Evolutionary conservation across 2,113 vertebrate genomes (phyloP), one percentile per base, ranked within the genome.

Genomic region (Tautogolabrus adspersus): DNA sequence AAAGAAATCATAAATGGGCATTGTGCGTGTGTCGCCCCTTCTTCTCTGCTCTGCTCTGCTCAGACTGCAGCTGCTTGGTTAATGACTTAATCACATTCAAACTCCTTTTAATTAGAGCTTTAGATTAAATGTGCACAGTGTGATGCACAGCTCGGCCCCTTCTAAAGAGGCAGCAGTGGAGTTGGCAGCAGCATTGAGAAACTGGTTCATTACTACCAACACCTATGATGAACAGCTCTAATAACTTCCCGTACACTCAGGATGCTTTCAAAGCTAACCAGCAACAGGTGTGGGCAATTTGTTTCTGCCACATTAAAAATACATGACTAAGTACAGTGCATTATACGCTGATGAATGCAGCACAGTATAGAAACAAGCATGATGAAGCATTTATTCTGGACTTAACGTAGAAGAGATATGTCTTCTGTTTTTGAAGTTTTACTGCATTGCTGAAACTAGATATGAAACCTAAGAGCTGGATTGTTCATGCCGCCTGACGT

Each of bases 281-380:
- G 58, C 79, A 59, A 81, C 70, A 83, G 62, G 59, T 75, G 73
- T 22, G 63, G 59, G 59, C 71, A 66, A 70, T 83, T 51, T 83
- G 81, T 69, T 63, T 37, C 37, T n/a, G 67, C 70, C 87, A 73
- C 69, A 79, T 79, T 76, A 84, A 76, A 79, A 82, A 77, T 57
- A 74, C 61, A 82, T 71, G 83, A 80, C 15, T 30, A 47, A 69
- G 66, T 44, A 70, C 1, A 26, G 42, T 51, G 40, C 44, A 57
- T 72, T 74, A 63, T 51, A 58, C 52, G 21, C 34, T 21, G n/a
- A 68, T 47, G 46, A 68, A 69, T 47, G 55, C 40, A 69, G 52
- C 7, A 7, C 4, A 1, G 51, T 0, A 42, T 38, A 66, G 47
- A 15, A 71, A 59, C 15, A 9, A 23, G 62, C 51, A 46, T 44